Percentiles rank a stretch among this genome's conserved stretches.
phyloP scores from a whole-genome alignment of 2,113 vertebrate genomes.

The Lethenteron camtschaticum region DNA sequence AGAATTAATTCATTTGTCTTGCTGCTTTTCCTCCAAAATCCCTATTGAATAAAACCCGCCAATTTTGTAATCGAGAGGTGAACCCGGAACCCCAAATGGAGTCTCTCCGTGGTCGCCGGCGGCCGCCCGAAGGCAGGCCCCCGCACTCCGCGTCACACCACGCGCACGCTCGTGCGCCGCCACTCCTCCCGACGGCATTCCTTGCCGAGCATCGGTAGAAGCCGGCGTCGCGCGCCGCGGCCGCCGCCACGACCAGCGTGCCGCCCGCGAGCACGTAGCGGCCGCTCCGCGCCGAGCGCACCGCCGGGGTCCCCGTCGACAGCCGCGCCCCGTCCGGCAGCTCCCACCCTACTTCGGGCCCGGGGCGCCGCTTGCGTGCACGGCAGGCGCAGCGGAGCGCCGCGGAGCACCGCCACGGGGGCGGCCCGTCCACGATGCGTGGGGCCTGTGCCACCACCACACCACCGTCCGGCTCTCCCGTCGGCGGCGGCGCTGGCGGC shows the following conservation, averaged over 20 bases:
- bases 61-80: too few species aligned
- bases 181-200: constrained; percentile 16
- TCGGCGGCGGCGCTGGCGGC: constrained; percentile 27
- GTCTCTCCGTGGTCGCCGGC: too few species aligned
- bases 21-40: too few species aligned
- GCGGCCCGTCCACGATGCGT: constrained; percentile 38
- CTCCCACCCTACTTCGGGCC: constrained; percentile 58
- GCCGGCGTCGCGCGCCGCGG: constrained; percentile 32
- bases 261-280: constrained; percentile 31
- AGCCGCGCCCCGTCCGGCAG: constrained; percentile 26
- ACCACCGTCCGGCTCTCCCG: constrained; percentile 23
- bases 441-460: constrained; percentile 50
- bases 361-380: constrained; percentile 43
- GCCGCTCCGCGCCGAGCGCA: constrained; percentile 13
- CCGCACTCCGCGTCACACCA: too few species aligned
- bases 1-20: too few species aligned
- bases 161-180: too few species aligned
- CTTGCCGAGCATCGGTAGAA: constrained; percentile 47
- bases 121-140: too few species aligned
- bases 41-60: too few species aligned
- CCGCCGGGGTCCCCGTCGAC: constrained; percentile 21
- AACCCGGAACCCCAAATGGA: too few species aligned
- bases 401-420: constrained; percentile 24
- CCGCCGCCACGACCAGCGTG: constrained; percentile 41
- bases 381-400: constrained; percentile 32